Evolutionary conservation across 2,888 invertebrate genomes (phyloP), one percentile per base, ranked within the genome.

Genomic region (Thymelicus lineola): DNA sequence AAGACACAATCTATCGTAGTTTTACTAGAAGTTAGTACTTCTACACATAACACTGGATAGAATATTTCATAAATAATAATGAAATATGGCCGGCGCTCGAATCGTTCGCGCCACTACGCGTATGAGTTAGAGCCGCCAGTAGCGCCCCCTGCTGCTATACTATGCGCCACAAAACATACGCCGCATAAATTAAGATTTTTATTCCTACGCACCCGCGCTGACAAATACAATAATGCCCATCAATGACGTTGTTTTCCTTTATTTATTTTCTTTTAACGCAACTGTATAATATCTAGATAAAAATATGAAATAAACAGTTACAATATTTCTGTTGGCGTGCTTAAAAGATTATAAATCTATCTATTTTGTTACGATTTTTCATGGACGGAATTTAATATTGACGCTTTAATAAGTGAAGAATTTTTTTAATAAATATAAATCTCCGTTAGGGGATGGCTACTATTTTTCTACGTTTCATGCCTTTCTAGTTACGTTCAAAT

Each of bases 131-230:
- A 80, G 79, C 81, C 82, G 76, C 85, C 90, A 79, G 93, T 93
- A 92, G 93, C 91, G 84, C 87, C 91, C 86, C 93, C 91, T 81
- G 89, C 87, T 79, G 91, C 65, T 78, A 75, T 78, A 88, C 84
- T 87, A 91, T 87, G 86, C 83, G 85, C 85, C 84, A 88, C 89
- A 84, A 90, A 88, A 88, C 87, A 85, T 86, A 81, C 80, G 84
- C 85, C 86, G 87, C 85, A 84, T 83, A 80, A 82, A 79, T 82
- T 80, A 81, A 82, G 82, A 81, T 78, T 74, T 79, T 78, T 80
- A 77, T 78, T 80, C 76, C 75, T 77, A 75, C 73, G 72, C 73
- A 70, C 72, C 68, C 71, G 68, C 79, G 80, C 76, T 75, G 78
- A 80, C 77, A 77, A 76, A 61, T 55, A 12, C 35, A 67, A 61